Evolutionary conservation across 2,797 vertebrate species (phyloP), one percentile per base, ranked within the genome.

Genomic region (Artibeus jamaicensis): DNA sequence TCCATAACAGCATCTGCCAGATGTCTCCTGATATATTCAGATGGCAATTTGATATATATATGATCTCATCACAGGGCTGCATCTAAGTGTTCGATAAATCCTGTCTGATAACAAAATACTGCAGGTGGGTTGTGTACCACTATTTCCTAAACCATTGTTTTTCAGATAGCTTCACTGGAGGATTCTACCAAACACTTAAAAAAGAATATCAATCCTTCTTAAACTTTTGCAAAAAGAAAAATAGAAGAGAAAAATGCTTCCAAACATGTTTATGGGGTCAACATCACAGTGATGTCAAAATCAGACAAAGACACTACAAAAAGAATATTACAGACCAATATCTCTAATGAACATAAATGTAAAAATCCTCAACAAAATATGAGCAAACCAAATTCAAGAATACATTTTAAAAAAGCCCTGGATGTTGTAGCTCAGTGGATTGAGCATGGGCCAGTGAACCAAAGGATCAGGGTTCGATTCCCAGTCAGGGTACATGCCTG

Each of bases 1-100:
- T 37, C 37, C 18, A 5, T 9, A 24, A 46, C 18, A n/a, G 37
- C 15, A 15, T 8, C 53, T 57, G 1, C 0, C 0, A 39, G 34
- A 18, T 3, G 10, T 29, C 68, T 70, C 29, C 34, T 16, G 65
- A 29, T 5, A 10, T 39, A 59, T 73, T 26, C 26, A 15, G 79
- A 68, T 44, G 37, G 22, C 32, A 3, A 0, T 12, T 26, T 68
- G 15, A 48, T 9, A 0, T 1, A 0, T 4, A 0, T 4, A 29
- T 21, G 19, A 18, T 15, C 11, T 29, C 26, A 14, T 29, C 16
- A 3, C 0, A 0, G n/a, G 57, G 9, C 62, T 19, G 0, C 0
- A 0, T 29, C 46, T 12, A 2, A 26, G 32, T 8, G 34, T 5
- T 6, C 0, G 0, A 24, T 24, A 3, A 37, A 34, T 8, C 14